Base-by-base conservation (phyloP, 1,140 invertebrate species). In the Schlechtendalia chinensis region DNA sequence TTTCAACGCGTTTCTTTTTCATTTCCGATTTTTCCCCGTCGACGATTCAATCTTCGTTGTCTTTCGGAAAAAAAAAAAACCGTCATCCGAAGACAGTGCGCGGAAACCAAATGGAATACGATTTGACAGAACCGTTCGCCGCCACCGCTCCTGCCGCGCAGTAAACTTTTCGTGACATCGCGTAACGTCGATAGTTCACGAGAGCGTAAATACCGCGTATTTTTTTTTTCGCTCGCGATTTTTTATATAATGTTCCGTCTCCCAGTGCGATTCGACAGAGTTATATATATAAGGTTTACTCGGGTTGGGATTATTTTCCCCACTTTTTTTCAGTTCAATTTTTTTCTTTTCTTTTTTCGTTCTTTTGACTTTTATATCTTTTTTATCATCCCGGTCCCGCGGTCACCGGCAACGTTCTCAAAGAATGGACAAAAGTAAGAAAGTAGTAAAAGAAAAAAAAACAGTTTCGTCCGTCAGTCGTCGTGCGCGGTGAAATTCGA, bases 151-250 rank as follows among this genome's bases (percentile, higher is more conserved):
- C 8, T 16, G 27, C 67, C 14, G 45, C 45, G 16, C 22, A 17
- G 69, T 16, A 54, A 72, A 71, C 69, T 53, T n/a, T 72, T n/a
- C 69, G 22, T 69, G 67, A 50, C 67, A 17, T n/a, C n/a, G n/a
- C 45, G 67, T 50, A 72, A 72, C 50, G 50, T 72, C 69, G 69
- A 72, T 54, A 54, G 17, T 72, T 54, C 24, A 39, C 47, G 27
- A 72, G 10, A 29, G 69, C 69, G 50, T 54, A 54, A 72, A 72
- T 27, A 19, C 17, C 16, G 12, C n/a, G 32, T 39, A 8, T 39
- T 4, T 39, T 39, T 39, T 39, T 67, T 67, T 67, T 67, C 19
- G 16, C 32, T n/a, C 63, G 11, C 19, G 12, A 67, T 27, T 39
- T 67, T 61, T 67, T 67, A 67, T 67, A n/a, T 67, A 67, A 67